Evolutionary conservation across 2,888 invertebrate species (phyloP).

Genomic region (Lasiommata megera): DNA sequence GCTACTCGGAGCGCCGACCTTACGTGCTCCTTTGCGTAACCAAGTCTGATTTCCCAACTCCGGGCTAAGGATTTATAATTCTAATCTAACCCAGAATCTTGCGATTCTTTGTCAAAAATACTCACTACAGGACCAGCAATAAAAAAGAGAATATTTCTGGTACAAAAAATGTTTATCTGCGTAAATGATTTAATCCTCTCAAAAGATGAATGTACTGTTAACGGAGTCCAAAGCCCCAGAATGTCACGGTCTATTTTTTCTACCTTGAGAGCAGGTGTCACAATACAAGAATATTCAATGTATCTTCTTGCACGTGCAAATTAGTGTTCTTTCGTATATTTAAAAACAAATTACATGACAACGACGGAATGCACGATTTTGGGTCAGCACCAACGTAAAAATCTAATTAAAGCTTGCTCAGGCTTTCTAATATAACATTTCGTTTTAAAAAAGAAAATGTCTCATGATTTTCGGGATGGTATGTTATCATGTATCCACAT

Average conservation of each 20-base stretch:
- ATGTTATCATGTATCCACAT: not conserved
- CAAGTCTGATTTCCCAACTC: too few species aligned
- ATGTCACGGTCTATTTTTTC: conserved; percentile 56
- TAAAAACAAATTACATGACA: conserved; percentile 13
- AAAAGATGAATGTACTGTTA: conserved; percentile 30
- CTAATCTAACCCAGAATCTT: too few species aligned
- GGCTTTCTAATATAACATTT: conserved; percentile 2
- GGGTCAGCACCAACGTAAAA: conserved; percentile 20
- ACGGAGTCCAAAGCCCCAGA: conserved; percentile 35
- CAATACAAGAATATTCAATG: conserved; percentile 1
- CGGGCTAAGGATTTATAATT: too few species aligned
- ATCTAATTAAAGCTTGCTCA: conserved; percentile 15
- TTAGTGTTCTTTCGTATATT: conserved; percentile 4
- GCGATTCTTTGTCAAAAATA: too few species aligned
- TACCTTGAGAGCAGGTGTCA: conserved; percentile 36
- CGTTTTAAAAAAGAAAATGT: not conserved
- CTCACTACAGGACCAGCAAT: too few species aligned
- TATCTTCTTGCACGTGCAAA: conserved; percentile 1
- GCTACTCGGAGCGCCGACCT: too few species aligned
- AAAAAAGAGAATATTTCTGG: too few species aligned
- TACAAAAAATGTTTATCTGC: too few species aligned
- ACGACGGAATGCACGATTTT: conserved; percentile 18
- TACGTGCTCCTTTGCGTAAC: too few species aligned
- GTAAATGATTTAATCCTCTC: not conserved
- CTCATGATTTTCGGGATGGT: not conserved